Evolutionary conservation across 2,797 vertebrate species (phyloP), one percentile per base, ranked within the genome.

Genomic region (Taenioides sp.): DNA sequence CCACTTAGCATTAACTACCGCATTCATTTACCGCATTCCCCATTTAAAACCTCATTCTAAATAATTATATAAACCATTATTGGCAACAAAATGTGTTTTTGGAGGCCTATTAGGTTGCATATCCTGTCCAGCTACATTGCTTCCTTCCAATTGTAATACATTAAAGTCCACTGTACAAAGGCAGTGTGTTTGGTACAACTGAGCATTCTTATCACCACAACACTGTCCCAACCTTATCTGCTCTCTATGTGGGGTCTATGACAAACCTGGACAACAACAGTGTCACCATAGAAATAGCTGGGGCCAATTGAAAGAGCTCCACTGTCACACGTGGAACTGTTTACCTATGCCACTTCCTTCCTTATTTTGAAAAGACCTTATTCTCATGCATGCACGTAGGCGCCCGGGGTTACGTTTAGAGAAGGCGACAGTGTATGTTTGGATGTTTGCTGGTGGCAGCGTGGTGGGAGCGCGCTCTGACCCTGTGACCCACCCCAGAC

Each of bases 401-500:
- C 69, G 23, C 65, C 28, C 66, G 1, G 73, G 81, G 69, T 86
- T 79, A 77, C 50, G 67, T 74, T 68, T 58, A 17, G 79, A 65
- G 80, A 72, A 81, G 10, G 72, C 70, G 68, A 60, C 67, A 47
- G 82, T 74, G 61, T 76, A 60, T 81, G 76, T 87, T 78, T 80
- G 83, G 70, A 78, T 89, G 88, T 86, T 90, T 87, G 88, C 84
- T 84, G 85, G 86, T 90, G 89, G 88, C 87, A 87, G 82, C 77
- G 76, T 87, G 83, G 85, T 77, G 85, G 84, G 86, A 20, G 81
- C 60, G 40, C 43, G 63, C 11, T 5, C 6, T 84, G 86, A 90
- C 91, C 88, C 0, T 0, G 9, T 80, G 89, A 54, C 90, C 91
- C 78, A 69, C 81, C 81, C 87, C 87, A 90, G 87, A 81, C 89